phyloP scores from a whole-genome alignment of 2,888 invertebrate species.

The Icerya purchasi region DNA sequence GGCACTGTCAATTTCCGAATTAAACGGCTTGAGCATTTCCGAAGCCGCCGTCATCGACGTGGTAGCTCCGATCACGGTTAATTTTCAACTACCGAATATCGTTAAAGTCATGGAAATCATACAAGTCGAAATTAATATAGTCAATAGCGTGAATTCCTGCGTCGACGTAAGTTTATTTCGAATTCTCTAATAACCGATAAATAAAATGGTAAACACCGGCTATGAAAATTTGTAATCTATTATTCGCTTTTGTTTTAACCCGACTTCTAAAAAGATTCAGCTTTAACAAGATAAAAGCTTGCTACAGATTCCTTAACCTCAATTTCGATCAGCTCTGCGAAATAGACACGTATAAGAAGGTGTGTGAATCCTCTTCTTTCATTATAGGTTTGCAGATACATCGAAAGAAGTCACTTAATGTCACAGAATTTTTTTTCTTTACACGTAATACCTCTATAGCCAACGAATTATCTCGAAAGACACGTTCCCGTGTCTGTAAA shows the following conservation, averaged over 20 bases:
- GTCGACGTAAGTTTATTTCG: constrained; percentile 37
- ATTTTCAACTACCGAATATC: constrained; percentile 36
- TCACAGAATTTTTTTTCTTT: too few relatives aligned
- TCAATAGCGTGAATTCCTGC: constrained; percentile 42
- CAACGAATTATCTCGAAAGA: too few relatives aligned
- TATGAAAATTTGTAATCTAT: not conserved
- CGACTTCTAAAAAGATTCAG: too few relatives aligned
- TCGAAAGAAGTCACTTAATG: too few relatives aligned
- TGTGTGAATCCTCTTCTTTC: too few relatives aligned
- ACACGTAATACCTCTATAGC: too few relatives aligned
- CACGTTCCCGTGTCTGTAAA: too few relatives aligned
- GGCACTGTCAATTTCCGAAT: constrained; percentile 33
- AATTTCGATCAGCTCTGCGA: too few relatives aligned
- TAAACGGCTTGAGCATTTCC: constrained; percentile 30
- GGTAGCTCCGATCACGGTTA: constrained; percentile 38
- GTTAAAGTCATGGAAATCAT: constrained; percentile 40
- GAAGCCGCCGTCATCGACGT: constrained; percentile 36
- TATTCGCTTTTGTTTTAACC: not conserved
- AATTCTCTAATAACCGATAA: not conserved
- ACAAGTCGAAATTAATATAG: constrained; percentile 45
- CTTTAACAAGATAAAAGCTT: too few relatives aligned
- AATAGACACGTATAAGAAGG: too few relatives aligned
- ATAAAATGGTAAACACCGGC: not conserved
- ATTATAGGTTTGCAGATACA: too few relatives aligned
- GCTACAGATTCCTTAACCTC: too few relatives aligned